phyloP scores from a whole-genome alignment of 2,113 vertebrate genomes.

The Ceuthmochares aereus region DNA sequence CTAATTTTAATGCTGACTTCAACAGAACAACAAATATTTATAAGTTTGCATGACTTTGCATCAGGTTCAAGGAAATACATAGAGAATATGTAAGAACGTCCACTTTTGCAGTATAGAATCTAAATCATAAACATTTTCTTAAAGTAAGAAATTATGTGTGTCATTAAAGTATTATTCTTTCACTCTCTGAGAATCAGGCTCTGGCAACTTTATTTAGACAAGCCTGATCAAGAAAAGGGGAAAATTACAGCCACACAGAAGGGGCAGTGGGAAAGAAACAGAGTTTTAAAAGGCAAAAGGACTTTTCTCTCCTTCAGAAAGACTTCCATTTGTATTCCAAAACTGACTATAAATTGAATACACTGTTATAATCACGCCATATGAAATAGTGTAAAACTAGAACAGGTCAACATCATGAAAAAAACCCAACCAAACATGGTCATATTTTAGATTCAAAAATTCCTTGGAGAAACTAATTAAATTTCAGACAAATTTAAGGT shows the following conservation, averaged over 20 bases:
- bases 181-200: not conserved
- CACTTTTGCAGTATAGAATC: not conserved
- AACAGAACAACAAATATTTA: not conserved
- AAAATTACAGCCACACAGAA: not conserved
- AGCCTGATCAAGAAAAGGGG: not conserved
- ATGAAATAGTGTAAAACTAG: not conserved
- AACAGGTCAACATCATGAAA: not conserved
- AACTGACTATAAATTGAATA: not conserved
- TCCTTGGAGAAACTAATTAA: not conserved
- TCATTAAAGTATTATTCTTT: not conserved
- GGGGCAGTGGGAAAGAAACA: not conserved
- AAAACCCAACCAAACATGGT: not conserved
- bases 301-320: not conserved
- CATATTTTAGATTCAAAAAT: not conserved
- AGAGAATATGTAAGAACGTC: not conserved
- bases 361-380: not conserved
- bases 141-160: not conserved
- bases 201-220: not conserved
- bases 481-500: not conserved
- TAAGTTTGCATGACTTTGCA: not conserved
- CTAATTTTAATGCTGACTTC: slow-evolving; percentile 20
- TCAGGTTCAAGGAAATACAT: not conserved
- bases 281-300: not conserved
- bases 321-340: not conserved
- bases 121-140: not conserved